Evolutionary conservation across 2,797 vertebrate genomes (phyloP), one percentile per base, ranked within the genome.

Genomic region (Macroramphosus scolopax): DNA sequence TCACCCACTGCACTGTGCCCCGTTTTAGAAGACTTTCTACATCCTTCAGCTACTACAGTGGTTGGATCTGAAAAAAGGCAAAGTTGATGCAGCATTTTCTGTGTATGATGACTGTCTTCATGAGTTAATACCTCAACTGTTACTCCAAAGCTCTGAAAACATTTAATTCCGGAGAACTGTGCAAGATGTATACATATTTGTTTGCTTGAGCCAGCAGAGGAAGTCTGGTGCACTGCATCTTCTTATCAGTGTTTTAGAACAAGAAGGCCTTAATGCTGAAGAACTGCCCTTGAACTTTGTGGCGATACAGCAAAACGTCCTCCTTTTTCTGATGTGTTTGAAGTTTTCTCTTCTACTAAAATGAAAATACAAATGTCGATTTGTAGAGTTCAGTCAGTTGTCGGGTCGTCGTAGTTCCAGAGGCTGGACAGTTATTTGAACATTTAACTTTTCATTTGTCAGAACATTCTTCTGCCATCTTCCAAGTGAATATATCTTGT

Each of bases 181-280:
- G 57, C 42, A 30, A 6, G 17, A 46, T 7, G 1, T 32, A 2
- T 46, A 13, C 12, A 2, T 53, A 11, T 41, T 31, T 61, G 34
- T 50, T 62, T 51, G 38, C 24, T n/a, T 1, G 11, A 36, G 24
- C 6, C 20, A 58, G 57, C 53, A 10, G 28, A 44, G 35, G 12
- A 7, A 54, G 40, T 17, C 14, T 28, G 17, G 15, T 44, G 32
- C 17, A 18, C 41, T 54, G 58, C 37, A 42, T 64, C n/a, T n/a
- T 67, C 64, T 82, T 77, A 76, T 85, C 81, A 34, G 11, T 51
- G 63, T 67, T 70, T 72, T 61, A 61, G 46, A 57, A 61, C 60
- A 43, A 51, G 38, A 43, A 16, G 38, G 22, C 36, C 40, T 32
- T 14, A 57, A 32, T 40, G 20, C 44, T 38, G 10, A 18, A 56